Conservation (phyloP, 2,888 invertebrate genomes). For the Himalopsyche tibetana region DNA sequence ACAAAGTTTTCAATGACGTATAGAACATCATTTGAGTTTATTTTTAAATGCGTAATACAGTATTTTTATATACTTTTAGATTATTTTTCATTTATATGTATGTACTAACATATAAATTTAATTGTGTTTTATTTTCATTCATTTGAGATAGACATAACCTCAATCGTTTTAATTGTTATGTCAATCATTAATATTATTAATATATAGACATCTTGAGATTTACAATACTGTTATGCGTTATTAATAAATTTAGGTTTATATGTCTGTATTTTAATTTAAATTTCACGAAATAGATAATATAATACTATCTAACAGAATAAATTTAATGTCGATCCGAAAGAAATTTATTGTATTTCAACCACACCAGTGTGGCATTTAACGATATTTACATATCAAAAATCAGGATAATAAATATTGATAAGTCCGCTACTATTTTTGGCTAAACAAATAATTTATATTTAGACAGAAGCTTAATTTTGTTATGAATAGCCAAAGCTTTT, state of each 20-base stretch:
- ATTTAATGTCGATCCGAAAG: not conserved
- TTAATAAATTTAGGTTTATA: not conserved
- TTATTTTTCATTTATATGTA: conserved; percentile 3
- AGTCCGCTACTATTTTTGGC: conserved; percentile 19
- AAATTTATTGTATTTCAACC: not conserved
- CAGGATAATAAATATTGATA: conserved; percentile 44
- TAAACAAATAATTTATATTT: not conserved
- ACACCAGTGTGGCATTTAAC: conserved; percentile 18
- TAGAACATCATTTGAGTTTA: conserved; percentile 6
- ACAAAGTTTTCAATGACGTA: not conserved
- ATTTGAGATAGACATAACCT: not conserved
- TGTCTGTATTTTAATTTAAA: not conserved
- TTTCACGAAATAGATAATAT: not conserved
- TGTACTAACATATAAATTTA: not conserved
- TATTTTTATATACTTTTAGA: conserved; percentile 28
- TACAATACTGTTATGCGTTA: not conserved
- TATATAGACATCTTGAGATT: conserved; percentile 15
- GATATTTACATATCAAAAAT: conserved; percentile 44
- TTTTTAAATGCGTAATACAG: conserved; percentile 6
- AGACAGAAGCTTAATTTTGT: not conserved
- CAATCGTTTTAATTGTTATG: not conserved
- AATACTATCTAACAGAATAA: not conserved
- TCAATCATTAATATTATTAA: conserved; percentile 19
- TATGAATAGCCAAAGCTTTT: conserved; percentile 1
- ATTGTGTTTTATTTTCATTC: not conserved